Evolutionary conservation across 2,888 invertebrate species (phyloP), one percentile per base, ranked within the genome.

Genomic region (Pyrrhosoma nymphula): DNA sequence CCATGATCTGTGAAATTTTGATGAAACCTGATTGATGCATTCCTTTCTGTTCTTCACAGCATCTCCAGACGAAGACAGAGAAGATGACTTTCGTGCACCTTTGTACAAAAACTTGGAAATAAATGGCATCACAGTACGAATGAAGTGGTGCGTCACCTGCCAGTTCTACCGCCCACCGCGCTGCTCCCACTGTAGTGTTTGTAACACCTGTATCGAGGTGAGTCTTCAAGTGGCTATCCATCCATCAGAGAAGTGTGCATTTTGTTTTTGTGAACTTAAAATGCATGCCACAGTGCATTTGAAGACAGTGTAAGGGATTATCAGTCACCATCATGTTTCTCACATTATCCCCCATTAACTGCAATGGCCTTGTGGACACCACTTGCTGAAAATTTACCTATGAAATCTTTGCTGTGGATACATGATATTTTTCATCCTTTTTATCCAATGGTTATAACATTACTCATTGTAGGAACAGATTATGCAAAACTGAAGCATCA

Each of bases 141-240:
- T 99, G 99, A 99, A 99, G 97, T 99, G 99, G 99, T 99, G 99
- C 97, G 99, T 99, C 96, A 99, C 99, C 4, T 99, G 99, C 97
- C 99, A 99, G 97, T 99, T 99, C 97, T 99, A 99, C 97, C 98
- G 99, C 96, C 99, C 99, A 97, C 99, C 99, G 96, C 98, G 99
- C 96, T 99, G 99, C 97, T 99, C 99, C 95, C 99, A 99, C 97
- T 99, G 99, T 97, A 99, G 99, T 96, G 99, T 99, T 95, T 99
- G 99, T 98, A 99, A 99, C 97, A 99, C 99, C 97, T 99, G 99
- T 97, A 99, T 99, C 97, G 99, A 99, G 98, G 99, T 99, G 97
- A 97, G 97, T 96, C 95, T 88, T 56, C 35, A 75, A 47, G 56
- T 69, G 69, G 69, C 16, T 2, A 60, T 88, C 1, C 4, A 56